Evolutionary conservation across 2,888 invertebrate genomes (phyloP), one percentile per base, ranked within the genome.

Genomic region (Eucera pruinosa): DNA sequence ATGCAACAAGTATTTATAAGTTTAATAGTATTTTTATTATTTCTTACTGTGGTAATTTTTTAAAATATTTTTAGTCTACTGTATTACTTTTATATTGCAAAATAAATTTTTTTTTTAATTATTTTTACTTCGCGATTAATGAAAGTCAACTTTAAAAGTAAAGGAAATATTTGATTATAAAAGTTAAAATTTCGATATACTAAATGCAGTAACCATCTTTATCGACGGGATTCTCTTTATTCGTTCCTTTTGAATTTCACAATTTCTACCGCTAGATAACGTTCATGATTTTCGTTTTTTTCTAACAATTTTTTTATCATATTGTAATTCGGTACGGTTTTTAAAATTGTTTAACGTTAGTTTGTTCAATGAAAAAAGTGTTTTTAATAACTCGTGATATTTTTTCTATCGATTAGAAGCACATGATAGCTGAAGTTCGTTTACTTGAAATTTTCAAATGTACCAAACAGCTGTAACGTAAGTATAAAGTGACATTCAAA

Each of bases 401-500:
- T 41, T 20, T 47, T 18, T 27, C 9, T 6, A 20, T 2, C 1
- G 39, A 33, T 13, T 13, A 23, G 45, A 20, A n/a, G 13, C n/a
- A 27, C 13, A 23, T 5, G 9, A 23, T 15, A 13, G 18, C 7
- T 15, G 15, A 39, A 50, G 30, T 57, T 50, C 5, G 11, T 18
- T 62, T n/a, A 7, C 30, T 41, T 1, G 33, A 33, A 23, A 23
- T 13, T 25, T 39, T 15, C 2, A n/a, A 39, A 45, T 18, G n/a
- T 41, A 7, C 30, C 13, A 20, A 4, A 36, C 43, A 23, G 20
- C 41, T 20, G 43, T 39, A 52, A 45, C 36, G 73, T 75, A 72
- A 72, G 75, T 75, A 73, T 33, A 25, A 33, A 47, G 9, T 64
- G 30, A 64, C 39, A 58, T 64, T 73, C 20, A 15, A 72, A 52